Evolutionary conservation across 1,140 invertebrate species (phyloP).

Genomic region (Adoxophyes honmai): DNA sequence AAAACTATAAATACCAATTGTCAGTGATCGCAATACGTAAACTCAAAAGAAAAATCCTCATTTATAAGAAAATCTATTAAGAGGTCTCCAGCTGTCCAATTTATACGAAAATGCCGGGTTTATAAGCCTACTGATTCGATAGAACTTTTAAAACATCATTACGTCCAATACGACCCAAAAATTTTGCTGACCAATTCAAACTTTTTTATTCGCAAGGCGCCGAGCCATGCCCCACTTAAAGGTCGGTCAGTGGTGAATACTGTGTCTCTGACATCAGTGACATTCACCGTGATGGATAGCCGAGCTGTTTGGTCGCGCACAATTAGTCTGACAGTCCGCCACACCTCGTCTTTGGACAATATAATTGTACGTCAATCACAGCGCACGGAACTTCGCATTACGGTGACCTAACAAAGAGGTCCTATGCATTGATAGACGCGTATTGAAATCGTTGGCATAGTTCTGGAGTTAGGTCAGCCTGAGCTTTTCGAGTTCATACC

Average conservation of each 20-base stretch:
- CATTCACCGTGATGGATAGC: slow-evolving; percentile 47
- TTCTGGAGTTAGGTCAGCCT: too few relatives aligned
- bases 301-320: slow-evolving; percentile 42
- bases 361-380: slow-evolving; percentile 67
- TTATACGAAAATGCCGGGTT: too few relatives aligned
- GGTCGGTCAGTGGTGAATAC: slow-evolving; percentile 46
- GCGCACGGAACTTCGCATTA: slow-evolving; percentile 33
- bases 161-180: background rate
- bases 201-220: slow-evolving; percentile 21
- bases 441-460: too few relatives aligned
- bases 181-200: background rate
- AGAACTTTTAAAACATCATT: too few relatives aligned
- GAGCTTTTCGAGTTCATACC: too few relatives aligned
- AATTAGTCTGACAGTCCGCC: slow-evolving; percentile 49
- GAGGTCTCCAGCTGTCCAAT: too few relatives aligned
- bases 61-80: too few relatives aligned
- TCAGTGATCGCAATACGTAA: too few relatives aligned
- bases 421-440: too few relatives aligned
- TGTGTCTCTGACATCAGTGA: slow-evolving; percentile 33
- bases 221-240: slow-evolving; percentile 45
- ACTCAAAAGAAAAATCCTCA: too few relatives aligned
- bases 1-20: too few relatives aligned
- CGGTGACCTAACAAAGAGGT: background rate
- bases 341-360: slow-evolving; percentile 57
- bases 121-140: too few relatives aligned